phyloP scores from a whole-genome alignment of 92 coral and sea anemone genomes.

The Paragorgia papillata region DNA sequence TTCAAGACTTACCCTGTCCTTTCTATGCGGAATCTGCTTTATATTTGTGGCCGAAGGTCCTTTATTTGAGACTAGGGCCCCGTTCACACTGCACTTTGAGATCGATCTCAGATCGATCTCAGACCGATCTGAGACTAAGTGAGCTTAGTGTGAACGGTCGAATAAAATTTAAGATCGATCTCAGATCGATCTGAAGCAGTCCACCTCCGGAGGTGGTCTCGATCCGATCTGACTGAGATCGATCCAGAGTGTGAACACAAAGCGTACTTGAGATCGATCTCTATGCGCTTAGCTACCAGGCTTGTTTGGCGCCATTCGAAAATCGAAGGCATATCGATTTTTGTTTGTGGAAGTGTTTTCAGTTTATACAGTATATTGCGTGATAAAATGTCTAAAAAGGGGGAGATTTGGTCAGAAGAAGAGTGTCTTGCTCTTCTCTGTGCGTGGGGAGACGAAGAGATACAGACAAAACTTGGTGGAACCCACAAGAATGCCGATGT shows the following conservation, averaged over 20 bases:
- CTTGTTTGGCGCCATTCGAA: not conserved
- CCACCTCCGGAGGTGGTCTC: too few relatives aligned
- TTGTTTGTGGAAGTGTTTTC: not conserved
- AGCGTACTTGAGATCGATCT: constrained; percentile 42
- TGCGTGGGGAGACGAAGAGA: constrained; percentile 51
- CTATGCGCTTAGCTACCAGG: constrained; percentile 12
- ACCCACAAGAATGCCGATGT: constrained; percentile 36
- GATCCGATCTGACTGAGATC: constrained; percentile 16
- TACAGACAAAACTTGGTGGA: constrained; percentile 33
- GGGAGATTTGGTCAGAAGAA: constrained; percentile 52
- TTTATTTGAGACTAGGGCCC: too few relatives aligned
- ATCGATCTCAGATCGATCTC: constrained; percentile 33
- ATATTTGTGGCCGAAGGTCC: too few relatives aligned
- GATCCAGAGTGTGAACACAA: constrained; percentile 6
- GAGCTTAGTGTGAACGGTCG: constrained; percentile 24
- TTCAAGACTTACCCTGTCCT: too few relatives aligned
- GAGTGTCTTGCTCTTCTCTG: constrained; percentile 39
- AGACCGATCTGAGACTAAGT: constrained; percentile 24
- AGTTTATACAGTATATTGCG: not conserved
- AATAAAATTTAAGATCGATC: constrained; percentile 23
- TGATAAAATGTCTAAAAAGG: constrained; percentile 23
- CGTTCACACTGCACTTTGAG: constrained; percentile 39
- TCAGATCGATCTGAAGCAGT: constrained; percentile 37
- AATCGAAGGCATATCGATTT: not conserved
- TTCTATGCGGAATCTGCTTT: too few relatives aligned